phyloP scores from a whole-genome alignment of 2,797 vertebrate species.

The Lagodon rhomboides region DNA sequence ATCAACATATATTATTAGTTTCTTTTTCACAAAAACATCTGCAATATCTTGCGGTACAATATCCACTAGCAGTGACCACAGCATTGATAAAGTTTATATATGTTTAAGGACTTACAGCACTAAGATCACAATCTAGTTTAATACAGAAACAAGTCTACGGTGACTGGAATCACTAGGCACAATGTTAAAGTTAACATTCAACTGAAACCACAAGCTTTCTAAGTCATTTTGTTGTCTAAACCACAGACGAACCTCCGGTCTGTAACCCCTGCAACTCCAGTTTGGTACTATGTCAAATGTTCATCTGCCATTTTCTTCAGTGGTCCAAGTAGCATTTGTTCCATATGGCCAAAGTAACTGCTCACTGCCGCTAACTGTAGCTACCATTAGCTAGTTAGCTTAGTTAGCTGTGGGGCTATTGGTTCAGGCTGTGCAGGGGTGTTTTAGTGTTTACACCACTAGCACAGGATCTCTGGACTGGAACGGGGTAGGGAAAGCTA shows the following conservation, averaged over 20 bases:
- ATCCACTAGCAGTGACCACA: too few species aligned
- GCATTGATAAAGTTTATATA: neutral
- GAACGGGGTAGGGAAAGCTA: too few species aligned
- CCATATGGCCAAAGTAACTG: too few species aligned
- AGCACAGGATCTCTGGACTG: too few species aligned
- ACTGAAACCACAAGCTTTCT: conserved; percentile 18
- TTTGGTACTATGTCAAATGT: neutral
- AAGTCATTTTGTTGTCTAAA: conserved; percentile 26
- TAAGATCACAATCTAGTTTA: neutral
- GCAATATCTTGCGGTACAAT: neutral
- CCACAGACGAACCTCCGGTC: conserved; percentile 18
- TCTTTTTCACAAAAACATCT: neutral
- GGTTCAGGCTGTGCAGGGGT: too few species aligned
- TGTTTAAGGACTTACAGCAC: too few species aligned
- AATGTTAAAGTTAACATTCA: conserved; percentile 8
- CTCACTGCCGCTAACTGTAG: too few species aligned
- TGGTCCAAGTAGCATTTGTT: neutral
- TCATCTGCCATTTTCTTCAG: neutral
- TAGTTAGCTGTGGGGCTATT: too few species aligned
- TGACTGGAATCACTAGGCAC: conserved; percentile 19
- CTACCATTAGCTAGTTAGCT: too few species aligned
- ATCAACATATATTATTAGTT: too few species aligned
- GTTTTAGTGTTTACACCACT: too few species aligned
- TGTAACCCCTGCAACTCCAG: neutral
- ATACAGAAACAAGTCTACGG: neutral